These are phyloP conservation scores for Melinaea menophilus DNA, from an alignment of 2,888 invertebrate genomes.

Conservation along the genomic window DNA sequence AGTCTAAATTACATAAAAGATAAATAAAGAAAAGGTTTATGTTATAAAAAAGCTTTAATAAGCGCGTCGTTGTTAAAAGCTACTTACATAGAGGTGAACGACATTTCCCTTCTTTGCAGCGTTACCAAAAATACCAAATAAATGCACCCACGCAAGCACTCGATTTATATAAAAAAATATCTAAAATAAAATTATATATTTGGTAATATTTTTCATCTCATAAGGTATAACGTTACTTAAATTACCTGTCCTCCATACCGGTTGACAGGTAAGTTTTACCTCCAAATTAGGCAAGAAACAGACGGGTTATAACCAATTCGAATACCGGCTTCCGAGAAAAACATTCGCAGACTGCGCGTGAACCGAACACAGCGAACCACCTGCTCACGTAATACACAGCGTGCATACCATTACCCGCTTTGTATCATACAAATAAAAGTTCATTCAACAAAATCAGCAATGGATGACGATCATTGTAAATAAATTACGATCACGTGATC, in stretches of 20 bases:
- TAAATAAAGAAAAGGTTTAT: too few relatives aligned
- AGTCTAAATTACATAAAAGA: too few relatives aligned
- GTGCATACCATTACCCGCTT: conserved; percentile 35
- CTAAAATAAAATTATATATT: conserved; percentile 54
- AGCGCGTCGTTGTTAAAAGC: conserved; percentile 34
- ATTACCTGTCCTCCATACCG: conserved; percentile 29
- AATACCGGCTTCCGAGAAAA: conserved; percentile 54
- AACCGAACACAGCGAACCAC: conserved; percentile 21
- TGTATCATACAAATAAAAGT: conserved; percentile 3
- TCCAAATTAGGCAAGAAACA: conserved; percentile 32
- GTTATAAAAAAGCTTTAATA: neutral
- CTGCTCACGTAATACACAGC: conserved; percentile 22
- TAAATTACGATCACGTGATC: neutral
- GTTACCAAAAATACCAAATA: conserved; percentile 39
- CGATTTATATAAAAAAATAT: conserved; percentile 53
- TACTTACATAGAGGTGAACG: conserved; percentile 74
- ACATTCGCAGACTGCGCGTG: conserved; percentile 58
- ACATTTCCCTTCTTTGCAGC: conserved; percentile 50
- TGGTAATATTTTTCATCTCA: neutral
- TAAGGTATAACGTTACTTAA: conserved; percentile 23
- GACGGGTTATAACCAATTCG: conserved; percentile 48
- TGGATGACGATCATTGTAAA: conserved; percentile 14
- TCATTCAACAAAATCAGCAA: conserved; percentile 26
- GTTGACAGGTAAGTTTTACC: conserved; percentile 17
- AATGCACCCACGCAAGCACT: conserved; percentile 53